Conservation (phyloP, 2,888 invertebrate genomes). For the Megamerina dolium region DNA sequence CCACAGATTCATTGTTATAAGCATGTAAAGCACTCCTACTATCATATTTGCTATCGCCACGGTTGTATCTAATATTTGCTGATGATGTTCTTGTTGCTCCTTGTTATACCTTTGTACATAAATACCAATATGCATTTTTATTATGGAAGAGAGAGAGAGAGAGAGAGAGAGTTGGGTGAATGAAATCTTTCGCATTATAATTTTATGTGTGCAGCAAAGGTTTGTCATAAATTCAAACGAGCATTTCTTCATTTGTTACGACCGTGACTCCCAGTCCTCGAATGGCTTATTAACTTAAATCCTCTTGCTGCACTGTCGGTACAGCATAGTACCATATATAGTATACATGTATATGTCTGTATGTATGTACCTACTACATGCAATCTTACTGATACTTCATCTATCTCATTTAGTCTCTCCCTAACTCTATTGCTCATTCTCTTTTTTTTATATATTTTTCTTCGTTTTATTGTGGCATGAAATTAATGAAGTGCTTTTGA, state of each 20-base stretch:
- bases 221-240: constrained; percentile 24
- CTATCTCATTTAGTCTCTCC: neutral
- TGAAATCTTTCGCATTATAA: constrained; percentile 25
- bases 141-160: too few relatives aligned
- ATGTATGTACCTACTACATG: neutral
- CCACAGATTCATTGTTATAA: too few relatives aligned
- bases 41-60: too few relatives aligned
- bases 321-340: neutral
- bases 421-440: too few relatives aligned
- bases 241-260: constrained; percentile 7
- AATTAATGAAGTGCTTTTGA: constrained; percentile 39
- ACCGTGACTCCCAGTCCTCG: constrained; percentile 13
- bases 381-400: constrained; percentile 7
- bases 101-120: too few relatives aligned
- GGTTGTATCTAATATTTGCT: too few relatives aligned
- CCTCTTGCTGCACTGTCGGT: constrained; percentile 2
- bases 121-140: too few relatives aligned
- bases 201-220: constrained; percentile 17
- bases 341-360: constrained; percentile 3
- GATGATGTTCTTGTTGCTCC: too few relatives aligned
- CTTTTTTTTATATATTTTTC: too few relatives aligned
- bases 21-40: too few relatives aligned
- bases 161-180: too few relatives aligned
- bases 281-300: constrained; percentile 17
- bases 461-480: constrained; percentile 14